Evolutionary conservation across 2,888 invertebrate genomes (phyloP).

Genomic region (Apodemia duryi): DNA sequence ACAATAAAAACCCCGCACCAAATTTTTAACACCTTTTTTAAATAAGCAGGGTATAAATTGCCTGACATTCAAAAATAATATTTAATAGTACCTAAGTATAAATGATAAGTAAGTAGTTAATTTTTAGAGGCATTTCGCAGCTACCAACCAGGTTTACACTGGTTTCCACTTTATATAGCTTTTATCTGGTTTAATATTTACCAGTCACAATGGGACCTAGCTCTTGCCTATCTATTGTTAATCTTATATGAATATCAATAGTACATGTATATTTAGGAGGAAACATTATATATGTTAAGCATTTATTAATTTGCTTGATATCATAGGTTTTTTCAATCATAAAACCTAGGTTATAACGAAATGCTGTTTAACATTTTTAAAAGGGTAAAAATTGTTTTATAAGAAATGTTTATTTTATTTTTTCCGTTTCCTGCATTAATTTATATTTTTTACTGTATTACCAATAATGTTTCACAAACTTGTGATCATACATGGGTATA

Average conservation of each 20-base stretch:
- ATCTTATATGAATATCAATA: conserved; percentile 23
- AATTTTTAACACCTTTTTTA: conserved; percentile 42
- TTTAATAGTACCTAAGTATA: conserved; percentile 41
- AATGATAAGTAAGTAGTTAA: conserved; percentile 28
- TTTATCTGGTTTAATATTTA: conserved; percentile 35
- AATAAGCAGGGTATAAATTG: conserved; percentile 71
- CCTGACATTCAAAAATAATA: conserved; percentile 60
- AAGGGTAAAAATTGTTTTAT: no score
- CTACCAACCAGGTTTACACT: conserved; percentile 35
- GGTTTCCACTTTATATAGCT: conserved; percentile 35
- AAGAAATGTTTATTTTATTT: no score
- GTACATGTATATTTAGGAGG: conserved; percentile 15
- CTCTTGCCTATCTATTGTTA: conserved; percentile 31
- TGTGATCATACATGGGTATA: no score
- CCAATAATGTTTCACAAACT: no score
- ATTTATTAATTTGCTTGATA: not conserved
- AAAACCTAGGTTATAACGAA: no score
- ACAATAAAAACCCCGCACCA: conserved; percentile 12
- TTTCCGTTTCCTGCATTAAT: no score
- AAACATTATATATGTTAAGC: conserved; percentile 1
- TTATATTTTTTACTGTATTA: no score
- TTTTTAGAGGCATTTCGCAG: conserved; percentile 26
- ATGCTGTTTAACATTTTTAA: no score
- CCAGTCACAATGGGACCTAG: conserved; percentile 38
- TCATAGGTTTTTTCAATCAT: not conserved